Evolutionary conservation across 2,888 invertebrate species (phyloP), one percentile per base, ranked within the genome.

Genomic region (Argyresthia albistria): DNA sequence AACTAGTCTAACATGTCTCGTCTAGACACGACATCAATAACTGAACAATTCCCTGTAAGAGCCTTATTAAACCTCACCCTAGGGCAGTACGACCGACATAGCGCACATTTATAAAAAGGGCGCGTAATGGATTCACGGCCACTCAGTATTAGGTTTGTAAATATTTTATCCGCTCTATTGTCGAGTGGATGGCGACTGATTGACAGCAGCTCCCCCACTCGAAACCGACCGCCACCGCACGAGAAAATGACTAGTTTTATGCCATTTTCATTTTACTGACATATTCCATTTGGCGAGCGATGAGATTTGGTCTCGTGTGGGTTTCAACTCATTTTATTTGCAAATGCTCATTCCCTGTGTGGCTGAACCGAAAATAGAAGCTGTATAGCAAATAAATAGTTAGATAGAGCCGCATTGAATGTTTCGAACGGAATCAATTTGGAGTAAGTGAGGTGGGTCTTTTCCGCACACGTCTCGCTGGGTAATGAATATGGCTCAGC

Each of bases 131-230:
- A 77, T 76, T 74, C 67, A 77, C 67, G 76, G 74, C 72, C 76
- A 73, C 73, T 71, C 69, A 66, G 79, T 75, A 86, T 82, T 80
- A 77, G 69, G 70, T 74, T 76, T 76, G 80, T 86, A 75, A 84
- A 87, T 87, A 84, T 80, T 84, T 86, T 79, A 86, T 84, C 72
- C 59, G 68, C 64, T 69, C 71, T 69, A 76, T 76, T 74, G 75
- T 73, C 68, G 67, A 71, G 66, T 66, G 62, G 67, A 63, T 67
- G 68, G 65, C 59, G 63, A 67, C 66, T 84, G 86, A 87, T 80
- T 86, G 86, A 84, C 86, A 77, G 79, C 60, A 58, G 58, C 58
- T 58, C 54, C 62, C 58, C 70, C 80, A 76, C 76, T 58, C 14
- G 70, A 58, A 76, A 64, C 63, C 56, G 57, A 53, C 61, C 37